These are phyloP conservation scores for Dendrocopos noguchii DNA, from an alignment of 2,113 vertebrate genomes.

Conservation along the genomic window DNA sequence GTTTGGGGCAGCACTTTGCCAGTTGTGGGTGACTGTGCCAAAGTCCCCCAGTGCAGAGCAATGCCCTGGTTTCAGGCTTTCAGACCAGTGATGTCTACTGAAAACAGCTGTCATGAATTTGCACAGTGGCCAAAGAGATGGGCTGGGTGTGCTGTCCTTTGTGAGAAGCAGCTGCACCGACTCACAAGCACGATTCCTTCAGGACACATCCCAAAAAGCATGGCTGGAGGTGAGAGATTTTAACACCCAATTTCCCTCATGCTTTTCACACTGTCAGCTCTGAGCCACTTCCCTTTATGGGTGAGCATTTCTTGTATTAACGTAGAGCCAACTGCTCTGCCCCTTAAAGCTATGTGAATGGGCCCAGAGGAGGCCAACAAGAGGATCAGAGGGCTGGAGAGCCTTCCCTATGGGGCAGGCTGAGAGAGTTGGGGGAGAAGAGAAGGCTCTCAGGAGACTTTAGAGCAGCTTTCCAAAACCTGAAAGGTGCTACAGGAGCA, in stretches of 20 bases:
- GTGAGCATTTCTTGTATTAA: not conserved
- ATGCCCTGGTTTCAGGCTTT: not conserved
- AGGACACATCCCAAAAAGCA: not conserved
- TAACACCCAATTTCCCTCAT: not conserved
- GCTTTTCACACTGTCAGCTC: not conserved
- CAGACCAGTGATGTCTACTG: not conserved
- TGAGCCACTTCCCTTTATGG: not conserved
- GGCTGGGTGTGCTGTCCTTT: not conserved
- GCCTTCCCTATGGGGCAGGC: no score
- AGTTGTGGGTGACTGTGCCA: not conserved
- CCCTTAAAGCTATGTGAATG: not conserved
- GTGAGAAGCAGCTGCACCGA: not conserved
- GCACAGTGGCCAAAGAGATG: not conserved
- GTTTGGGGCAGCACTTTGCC: not conserved
- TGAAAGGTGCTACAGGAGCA: no score
- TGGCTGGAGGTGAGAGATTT: not conserved
- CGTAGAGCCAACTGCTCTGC: constrained; percentile 1
- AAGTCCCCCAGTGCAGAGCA: not conserved
- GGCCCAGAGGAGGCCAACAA: no score
- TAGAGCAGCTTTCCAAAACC: no score
- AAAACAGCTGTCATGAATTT: not conserved
- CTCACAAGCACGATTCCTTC: not conserved
- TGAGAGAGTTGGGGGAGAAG: no score
- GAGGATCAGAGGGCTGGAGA: no score
- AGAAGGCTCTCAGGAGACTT: no score